Evolutionary conservation across 2,888 invertebrate genomes (phyloP).

Genomic region (Tipula unca): DNA sequence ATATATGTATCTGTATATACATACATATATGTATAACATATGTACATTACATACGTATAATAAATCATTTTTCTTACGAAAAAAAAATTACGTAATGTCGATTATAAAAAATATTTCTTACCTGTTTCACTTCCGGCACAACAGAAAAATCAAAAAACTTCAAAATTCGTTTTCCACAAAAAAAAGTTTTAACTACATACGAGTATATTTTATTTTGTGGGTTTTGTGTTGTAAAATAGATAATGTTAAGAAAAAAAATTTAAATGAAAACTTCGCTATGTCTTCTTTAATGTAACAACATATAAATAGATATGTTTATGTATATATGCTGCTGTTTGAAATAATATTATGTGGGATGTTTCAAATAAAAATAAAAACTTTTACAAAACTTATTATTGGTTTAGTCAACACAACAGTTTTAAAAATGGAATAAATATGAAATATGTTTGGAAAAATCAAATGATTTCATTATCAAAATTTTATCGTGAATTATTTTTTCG

Average conservation of each 20-base stretch:
- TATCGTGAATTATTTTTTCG: not conserved
- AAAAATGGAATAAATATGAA: no score
- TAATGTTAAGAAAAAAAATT: not conserved
- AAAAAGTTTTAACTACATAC: not conserved
- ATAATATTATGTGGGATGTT: not conserved
- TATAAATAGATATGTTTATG: not conserved
- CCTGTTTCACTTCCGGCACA: constrained; percentile 8
- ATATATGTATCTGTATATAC: not conserved
- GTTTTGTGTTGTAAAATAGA: not conserved
- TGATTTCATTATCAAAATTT: not conserved
- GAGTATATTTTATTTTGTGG: not conserved
- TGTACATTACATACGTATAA: not conserved
- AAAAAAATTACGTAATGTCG: not conserved
- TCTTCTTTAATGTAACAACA: not conserved
- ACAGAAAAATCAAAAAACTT: not conserved
- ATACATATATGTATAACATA: not conserved
- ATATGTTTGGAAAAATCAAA: not conserved
- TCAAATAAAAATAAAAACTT: not conserved
- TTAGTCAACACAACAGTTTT: not conserved
- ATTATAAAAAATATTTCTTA: not conserved
- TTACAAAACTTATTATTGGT: not conserved
- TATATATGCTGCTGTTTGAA: not conserved
- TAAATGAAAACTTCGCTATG: not conserved
- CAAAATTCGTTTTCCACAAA: not conserved
- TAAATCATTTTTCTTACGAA: not conserved